Percentiles rank a stretch among this genome's conserved stretches.
Conservation (phyloP, 2,888 invertebrate genomes). For the Amorpha juglandis region DNA sequence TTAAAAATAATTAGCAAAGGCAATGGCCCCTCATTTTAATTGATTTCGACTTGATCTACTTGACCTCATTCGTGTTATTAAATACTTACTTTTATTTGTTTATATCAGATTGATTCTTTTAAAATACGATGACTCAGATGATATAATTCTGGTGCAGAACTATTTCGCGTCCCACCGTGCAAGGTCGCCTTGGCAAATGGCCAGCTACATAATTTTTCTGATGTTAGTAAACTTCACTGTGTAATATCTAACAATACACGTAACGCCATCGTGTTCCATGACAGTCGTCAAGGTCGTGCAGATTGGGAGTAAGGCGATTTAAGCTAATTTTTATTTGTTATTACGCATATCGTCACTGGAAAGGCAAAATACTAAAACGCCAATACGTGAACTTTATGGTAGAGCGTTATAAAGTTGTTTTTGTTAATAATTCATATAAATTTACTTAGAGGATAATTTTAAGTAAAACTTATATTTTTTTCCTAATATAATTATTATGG, state of each 20-base stretch:
- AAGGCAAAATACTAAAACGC: too few relatives aligned
- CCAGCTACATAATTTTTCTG: conserved; percentile 57
- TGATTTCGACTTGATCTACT: background rate
- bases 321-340: too few relatives aligned
- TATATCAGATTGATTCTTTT: background rate
- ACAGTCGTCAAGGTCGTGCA: background rate
- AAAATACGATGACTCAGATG: conserved; percentile 8
- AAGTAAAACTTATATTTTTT: too few relatives aligned
- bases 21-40: background rate
- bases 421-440: too few relatives aligned
- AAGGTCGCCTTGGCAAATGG: conserved; percentile 63
- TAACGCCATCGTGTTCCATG: background rate
- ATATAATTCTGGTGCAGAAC: conserved; percentile 41
- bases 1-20: too few relatives aligned
- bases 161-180: conserved; percentile 48
- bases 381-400: too few relatives aligned
- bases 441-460: too few relatives aligned
- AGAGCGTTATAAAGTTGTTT: too few relatives aligned
- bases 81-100: background rate
- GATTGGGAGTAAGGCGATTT: background rate
- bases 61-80: background rate
- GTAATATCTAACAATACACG: background rate
- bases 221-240: conserved; percentile 24
- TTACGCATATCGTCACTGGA: too few relatives aligned
- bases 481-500: too few relatives aligned